These are phyloP conservation scores for Cyclina sinensis DNA, from an alignment of 1,140 invertebrate genomes.

Conservation along the genomic window DNA sequence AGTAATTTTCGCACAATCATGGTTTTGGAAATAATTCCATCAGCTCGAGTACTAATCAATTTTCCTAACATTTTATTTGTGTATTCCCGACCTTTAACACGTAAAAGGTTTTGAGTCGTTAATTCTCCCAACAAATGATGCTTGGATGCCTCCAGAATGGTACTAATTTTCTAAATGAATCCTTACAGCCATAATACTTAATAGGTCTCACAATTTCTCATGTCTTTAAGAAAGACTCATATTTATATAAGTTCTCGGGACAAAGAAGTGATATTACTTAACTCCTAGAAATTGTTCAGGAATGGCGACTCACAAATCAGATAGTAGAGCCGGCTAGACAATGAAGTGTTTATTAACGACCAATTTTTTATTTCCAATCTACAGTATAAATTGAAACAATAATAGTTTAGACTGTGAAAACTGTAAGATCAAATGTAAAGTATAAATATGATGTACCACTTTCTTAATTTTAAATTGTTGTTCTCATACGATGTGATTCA, in stretches of 20 bases:
- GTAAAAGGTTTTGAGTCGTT: constrained; percentile 69
- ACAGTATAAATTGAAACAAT: too few species aligned
- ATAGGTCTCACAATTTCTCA: not conserved
- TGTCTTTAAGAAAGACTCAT: not conserved
- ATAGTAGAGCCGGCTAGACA: not conserved
- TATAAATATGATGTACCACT: too few species aligned
- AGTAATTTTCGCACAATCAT: constrained; percentile 68
- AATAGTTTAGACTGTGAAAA: too few species aligned
- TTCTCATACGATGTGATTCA: too few species aligned
- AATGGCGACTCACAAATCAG: not conserved
- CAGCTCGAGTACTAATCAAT: constrained; percentile 55
- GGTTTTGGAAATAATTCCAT: constrained; percentile 62
- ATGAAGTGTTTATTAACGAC: not conserved
- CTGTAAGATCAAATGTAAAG: too few species aligned
- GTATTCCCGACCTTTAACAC: constrained; percentile 62
- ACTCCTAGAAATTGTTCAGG: not conserved
- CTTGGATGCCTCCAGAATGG: constrained; percentile 49
- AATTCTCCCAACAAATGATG: constrained; percentile 62
- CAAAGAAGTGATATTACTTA: constrained; percentile 3
- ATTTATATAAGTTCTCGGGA: not conserved
- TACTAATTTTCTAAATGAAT: constrained; percentile 59
- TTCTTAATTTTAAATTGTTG: too few species aligned
- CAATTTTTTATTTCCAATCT: too few species aligned
- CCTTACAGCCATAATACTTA: constrained; percentile 27
- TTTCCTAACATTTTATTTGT: constrained; percentile 68